Base-by-base conservation (phyloP, 1,140 invertebrate species). In the Macrotrachela quadricornifera region DNA sequence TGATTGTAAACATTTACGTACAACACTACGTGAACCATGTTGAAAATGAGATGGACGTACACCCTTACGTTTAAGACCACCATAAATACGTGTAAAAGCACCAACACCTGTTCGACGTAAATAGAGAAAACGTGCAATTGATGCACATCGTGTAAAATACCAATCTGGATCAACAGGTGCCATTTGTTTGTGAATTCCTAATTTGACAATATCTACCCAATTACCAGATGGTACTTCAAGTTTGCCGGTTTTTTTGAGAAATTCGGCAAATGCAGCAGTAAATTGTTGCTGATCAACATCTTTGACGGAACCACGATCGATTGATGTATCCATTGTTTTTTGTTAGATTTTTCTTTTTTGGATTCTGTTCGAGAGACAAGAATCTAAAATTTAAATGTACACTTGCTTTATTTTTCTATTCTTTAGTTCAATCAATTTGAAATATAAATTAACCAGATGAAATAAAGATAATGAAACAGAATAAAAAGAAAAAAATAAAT, bases 281-380 rank as follows among this genome's bases (percentile, higher is more conserved):
- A 95, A 88, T 67, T 90, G 82, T 71, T 88, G 82, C 72, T 95
- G 90, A 71, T 95, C 85, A 63, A 97, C 91, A 77, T 97, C 92
- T 71, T 95, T 96, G 47, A 96, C 77, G 51, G 71, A 70, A 55
- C 21, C 21, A 30, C 21, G 21, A 8, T 30, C 21, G 21, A 30
- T 8, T 30, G 8, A 2, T 30, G n/a, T n/a, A n/a, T 30, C 21
- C 21, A 30, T 30, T 30, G n/a, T 30, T 30, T 30, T 30, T 2
- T 4, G 21, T 30, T 30, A 4, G 8, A 4, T 30, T 8, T 30
- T 30, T 30, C 8, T 30, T 30, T 30, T 30, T 30, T 30, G 21
- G 21, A 30, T 30, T 30, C 21, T 30, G 21, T 30, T 30, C 8
- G 8, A 30, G 8, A 30, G 21, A 8, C 21, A 30, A 30, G 21